Evolutionary conservation across 2,888 invertebrate genomes (phyloP).

Genomic region (Zaprionus obscuricornis): DNA sequence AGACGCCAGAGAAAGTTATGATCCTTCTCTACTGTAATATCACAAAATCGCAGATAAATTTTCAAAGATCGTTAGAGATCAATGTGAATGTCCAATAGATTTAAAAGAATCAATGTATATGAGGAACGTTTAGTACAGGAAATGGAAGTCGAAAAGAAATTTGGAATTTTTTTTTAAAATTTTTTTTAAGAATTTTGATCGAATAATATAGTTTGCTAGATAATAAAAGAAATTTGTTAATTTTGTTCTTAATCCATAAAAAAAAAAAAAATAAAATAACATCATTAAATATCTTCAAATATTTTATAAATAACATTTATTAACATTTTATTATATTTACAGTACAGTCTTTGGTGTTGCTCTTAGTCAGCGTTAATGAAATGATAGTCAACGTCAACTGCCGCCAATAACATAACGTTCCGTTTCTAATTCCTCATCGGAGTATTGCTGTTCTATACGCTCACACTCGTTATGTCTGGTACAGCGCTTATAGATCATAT

Average conservation of each 20-base stretch:
- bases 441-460: conserved; percentile 58
- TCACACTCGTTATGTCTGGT: conserved; percentile 54
- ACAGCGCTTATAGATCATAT: conserved; percentile 68
- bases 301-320: neutral
- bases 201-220: conserved; percentile 29
- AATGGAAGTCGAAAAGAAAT: conserved; percentile 51
- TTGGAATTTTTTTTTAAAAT: conserved; percentile 57
- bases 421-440: conserved; percentile 66
- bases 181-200: conserved; percentile 60
- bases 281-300: neutral
- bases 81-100: neutral
- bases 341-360: conserved; percentile 59
- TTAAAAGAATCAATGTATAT: neutral
- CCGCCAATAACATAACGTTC: conserved; percentile 70
- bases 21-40: conserved; percentile 52
- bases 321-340: conserved; percentile 17
- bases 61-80: conserved; percentile 75
- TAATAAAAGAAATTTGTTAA: conserved; percentile 6
- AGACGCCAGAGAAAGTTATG: neutral
- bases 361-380: conserved; percentile 49
- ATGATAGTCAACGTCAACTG: conserved; percentile 24
- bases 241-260: too few species aligned
- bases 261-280: neutral
- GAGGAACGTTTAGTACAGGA: conserved; percentile 30
- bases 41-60: conserved; percentile 77